Conservation (phyloP, 2,113 vertebrate species). For the Aepyceros melampus region DNA sequence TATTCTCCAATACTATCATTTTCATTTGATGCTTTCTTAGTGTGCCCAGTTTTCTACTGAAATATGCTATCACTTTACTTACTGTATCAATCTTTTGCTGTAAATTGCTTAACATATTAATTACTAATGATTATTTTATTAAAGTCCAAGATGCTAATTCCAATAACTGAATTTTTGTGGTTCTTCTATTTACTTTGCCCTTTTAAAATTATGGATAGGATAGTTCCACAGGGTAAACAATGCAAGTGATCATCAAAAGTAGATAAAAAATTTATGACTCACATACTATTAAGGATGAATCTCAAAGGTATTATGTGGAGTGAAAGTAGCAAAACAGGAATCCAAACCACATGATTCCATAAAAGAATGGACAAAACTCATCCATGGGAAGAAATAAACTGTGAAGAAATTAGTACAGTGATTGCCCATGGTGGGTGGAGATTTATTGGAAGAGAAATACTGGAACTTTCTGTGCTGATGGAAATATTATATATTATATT, state of each 20-base stretch:
- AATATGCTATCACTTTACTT: neutral
- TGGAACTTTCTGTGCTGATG: neutral
- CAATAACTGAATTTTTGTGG: neutral
- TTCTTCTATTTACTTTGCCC: neutral
- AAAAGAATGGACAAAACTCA: neutral
- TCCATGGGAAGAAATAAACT: neutral
- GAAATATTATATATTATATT: neutral
- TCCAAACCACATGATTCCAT: neutral
- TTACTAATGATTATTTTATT: neutral
- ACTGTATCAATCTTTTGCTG: neutral
- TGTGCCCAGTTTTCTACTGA: neutral
- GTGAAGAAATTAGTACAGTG: neutral
- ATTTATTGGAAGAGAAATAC: neutral
- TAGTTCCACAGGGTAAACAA: neutral
- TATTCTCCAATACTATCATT: neutral
- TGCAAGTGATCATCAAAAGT: neutral
- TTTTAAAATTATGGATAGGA: too few relatives aligned
- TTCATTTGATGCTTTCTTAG: neutral
- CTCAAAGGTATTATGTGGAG: neutral
- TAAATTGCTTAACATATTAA: neutral
- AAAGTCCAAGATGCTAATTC: neutral
- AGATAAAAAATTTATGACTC: neutral
- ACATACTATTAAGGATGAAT: neutral
- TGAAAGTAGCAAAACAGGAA: neutral
- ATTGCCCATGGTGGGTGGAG: neutral